Conservation (phyloP, 2,888 invertebrate genomes). For the Eulithis testata region DNA sequence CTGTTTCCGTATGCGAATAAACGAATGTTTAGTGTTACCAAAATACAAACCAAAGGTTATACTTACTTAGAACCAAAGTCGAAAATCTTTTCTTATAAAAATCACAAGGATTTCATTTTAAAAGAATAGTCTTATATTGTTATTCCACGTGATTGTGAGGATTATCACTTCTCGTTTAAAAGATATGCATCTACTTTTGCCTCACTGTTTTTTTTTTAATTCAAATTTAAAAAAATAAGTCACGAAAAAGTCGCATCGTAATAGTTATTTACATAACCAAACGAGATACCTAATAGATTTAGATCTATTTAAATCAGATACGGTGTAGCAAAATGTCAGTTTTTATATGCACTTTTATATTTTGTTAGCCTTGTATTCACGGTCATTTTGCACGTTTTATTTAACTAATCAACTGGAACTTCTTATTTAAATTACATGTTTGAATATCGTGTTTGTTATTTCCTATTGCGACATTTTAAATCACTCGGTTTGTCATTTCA, state of each 20-base stretch:
- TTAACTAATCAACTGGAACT: conserved; percentile 45
- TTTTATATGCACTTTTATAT: conserved; percentile 47
- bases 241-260: no score
- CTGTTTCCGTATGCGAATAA: neutral
- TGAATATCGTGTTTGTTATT: conserved; percentile 28
- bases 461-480: conserved; percentile 22
- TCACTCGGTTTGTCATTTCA: neutral
- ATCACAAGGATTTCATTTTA: no score
- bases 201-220: no score
- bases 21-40: no score
- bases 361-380: conserved; percentile 64
- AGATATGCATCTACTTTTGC: no score
- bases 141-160: no score
- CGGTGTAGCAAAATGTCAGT: conserved; percentile 36
- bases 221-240: no score
- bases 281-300: neutral
- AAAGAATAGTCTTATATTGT: no score
- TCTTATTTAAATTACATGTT: conserved; percentile 34
- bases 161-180: no score
- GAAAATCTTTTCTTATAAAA: no score
- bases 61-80: no score
- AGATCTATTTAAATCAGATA: conserved; percentile 32
- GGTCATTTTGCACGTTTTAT: conserved; percentile 48
- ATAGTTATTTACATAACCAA: neutral
- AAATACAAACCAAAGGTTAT: no score